phyloP scores from a whole-genome alignment of 2,888 invertebrate species.

The Hemicrepidius hirtus region DNA sequence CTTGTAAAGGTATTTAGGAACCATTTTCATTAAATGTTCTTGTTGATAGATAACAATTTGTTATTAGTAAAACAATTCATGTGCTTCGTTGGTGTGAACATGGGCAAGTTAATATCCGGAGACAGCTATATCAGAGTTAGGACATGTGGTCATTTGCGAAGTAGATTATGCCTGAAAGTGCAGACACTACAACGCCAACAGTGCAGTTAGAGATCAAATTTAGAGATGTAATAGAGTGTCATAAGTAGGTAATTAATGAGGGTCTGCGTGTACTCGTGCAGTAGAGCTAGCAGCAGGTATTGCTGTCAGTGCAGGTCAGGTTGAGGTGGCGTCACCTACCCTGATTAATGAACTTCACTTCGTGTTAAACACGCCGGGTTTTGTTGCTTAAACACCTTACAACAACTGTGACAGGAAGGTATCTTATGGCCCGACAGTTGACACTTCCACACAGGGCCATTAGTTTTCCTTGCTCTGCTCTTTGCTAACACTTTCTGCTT shows the following conservation, averaged over 20 bases:
- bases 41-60: neutral
- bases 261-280: conserved; percentile 52
- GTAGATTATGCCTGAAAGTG: conserved; percentile 42
- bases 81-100: conserved; percentile 27
- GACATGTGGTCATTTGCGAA: conserved; percentile 38
- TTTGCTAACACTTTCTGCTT: conserved; percentile 51
- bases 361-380: conserved; percentile 69
- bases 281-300: conserved; percentile 39
- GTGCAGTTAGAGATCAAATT: conserved; percentile 53
- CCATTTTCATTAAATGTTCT: no score
- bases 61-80: conserved; percentile 1
- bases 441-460: conserved; percentile 63
- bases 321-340: conserved; percentile 62
- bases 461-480: conserved; percentile 57
- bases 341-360: conserved; percentile 71
- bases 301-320: conserved; percentile 53
- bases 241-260: conserved; percentile 64
- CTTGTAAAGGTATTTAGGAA: no score
- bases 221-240: conserved; percentile 62
- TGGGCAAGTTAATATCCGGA: conserved; percentile 44
- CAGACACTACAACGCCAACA: conserved; percentile 42
- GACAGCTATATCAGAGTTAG: conserved; percentile 25
- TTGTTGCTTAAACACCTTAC: conserved; percentile 69
- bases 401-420: conserved; percentile 65
- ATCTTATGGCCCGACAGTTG: conserved; percentile 64